Evolutionary conservation across 2,888 invertebrate genomes (phyloP).

Genomic region (Helicoverpa assulta): DNA sequence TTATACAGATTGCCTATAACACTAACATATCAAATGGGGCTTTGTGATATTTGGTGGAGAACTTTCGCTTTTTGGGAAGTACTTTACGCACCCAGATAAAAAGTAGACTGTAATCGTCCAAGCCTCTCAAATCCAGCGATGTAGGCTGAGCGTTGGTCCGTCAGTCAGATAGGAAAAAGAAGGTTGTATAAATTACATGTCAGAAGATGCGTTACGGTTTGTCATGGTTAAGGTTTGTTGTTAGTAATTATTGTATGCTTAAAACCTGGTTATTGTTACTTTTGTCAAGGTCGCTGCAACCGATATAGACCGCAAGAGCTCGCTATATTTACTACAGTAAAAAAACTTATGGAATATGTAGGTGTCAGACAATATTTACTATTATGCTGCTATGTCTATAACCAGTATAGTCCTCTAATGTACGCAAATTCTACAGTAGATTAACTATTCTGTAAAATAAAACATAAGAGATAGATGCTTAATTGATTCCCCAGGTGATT

Average conservation of each 20-base stretch:
- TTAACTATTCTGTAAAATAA: not conserved
- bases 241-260: not conserved
- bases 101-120: no score
- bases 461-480: not conserved
- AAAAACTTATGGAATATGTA: no score
- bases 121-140: no score
- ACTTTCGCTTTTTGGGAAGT: no score
- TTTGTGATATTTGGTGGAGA: no score
- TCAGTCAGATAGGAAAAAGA: no score
- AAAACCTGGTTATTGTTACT: not conserved
- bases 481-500: not conserved
- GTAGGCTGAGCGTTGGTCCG: no score
- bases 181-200: constrained; percentile 1
- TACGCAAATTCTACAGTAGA: not conserved
- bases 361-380: constrained; percentile 2
- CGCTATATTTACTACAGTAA: not conserved
- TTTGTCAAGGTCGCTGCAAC: not conserved
- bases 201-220: constrained; percentile 6
- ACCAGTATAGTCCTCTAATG: not conserved
- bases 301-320: not conserved
- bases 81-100: no score
- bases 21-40: no score
- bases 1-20: no score
- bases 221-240: constrained; percentile 22
- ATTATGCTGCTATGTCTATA: not conserved